These are phyloP conservation scores for Leuctra nigra DNA, from an alignment of 2,888 invertebrate genomes.

Conservation along the genomic window DNA sequence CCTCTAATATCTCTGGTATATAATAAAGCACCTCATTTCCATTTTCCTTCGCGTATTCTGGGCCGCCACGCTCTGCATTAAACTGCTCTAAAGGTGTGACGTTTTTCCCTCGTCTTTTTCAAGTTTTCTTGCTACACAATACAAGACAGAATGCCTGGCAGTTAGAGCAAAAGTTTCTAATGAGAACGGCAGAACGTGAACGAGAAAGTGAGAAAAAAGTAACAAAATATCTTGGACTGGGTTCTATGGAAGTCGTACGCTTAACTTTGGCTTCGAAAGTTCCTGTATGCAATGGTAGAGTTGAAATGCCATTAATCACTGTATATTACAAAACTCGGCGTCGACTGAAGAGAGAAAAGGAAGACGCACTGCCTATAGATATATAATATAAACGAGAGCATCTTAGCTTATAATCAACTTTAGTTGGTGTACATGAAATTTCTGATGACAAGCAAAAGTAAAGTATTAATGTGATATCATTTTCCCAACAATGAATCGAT, in stretches of 20 bases:
- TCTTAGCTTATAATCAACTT: too few relatives aligned
- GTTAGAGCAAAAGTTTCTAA: slow-evolving; percentile 3
- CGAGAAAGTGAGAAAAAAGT: background rate
- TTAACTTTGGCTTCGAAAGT: slow-evolving; percentile 7
- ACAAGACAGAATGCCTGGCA: slow-evolving; percentile 11
- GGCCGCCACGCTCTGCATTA: too few relatives aligned
- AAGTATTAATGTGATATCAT: too few relatives aligned
- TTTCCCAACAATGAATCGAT: too few relatives aligned
- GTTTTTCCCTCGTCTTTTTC: background rate
- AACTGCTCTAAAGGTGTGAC: too few relatives aligned
- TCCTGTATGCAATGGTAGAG: slow-evolving; percentile 15
- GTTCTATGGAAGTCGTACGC: slow-evolving; percentile 10
- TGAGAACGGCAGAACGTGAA: background rate
- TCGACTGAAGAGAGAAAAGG: slow-evolving; percentile 3
- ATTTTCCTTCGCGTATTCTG: too few relatives aligned
- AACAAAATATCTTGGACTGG: slow-evolving; percentile 13
- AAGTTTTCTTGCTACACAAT: background rate
- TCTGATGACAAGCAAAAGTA: too few relatives aligned
- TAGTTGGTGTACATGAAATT: too few relatives aligned
- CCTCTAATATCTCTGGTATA: too few relatives aligned
- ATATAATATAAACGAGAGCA: too few relatives aligned
- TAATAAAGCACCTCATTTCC: too few relatives aligned
- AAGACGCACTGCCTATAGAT: too few relatives aligned
- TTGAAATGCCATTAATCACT: slow-evolving; percentile 25
- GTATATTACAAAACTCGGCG: slow-evolving; percentile 21